Conservation (phyloP, 2,797 vertebrate genomes). For the Poeciliopsis turneri region DNA sequence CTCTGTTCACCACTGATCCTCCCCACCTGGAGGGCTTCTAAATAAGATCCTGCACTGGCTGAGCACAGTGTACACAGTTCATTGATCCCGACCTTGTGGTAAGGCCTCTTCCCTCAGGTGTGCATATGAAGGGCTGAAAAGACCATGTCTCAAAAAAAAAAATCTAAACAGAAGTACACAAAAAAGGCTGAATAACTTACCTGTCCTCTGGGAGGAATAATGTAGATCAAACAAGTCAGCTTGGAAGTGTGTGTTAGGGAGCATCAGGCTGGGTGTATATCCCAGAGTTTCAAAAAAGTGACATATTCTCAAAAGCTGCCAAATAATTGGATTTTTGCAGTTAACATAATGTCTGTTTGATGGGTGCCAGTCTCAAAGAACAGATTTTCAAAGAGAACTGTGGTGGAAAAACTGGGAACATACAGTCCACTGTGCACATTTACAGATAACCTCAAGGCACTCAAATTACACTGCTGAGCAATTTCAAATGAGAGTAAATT, state of each 20-base stretch:
- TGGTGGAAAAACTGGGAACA: slow-evolving; percentile 34
- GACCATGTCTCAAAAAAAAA: slow-evolving; percentile 37
- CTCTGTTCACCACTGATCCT: slow-evolving; percentile 66
- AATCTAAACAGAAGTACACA: slow-evolving; percentile 30
- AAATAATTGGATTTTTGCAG: slow-evolving; percentile 29
- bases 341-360: slow-evolving; percentile 56
- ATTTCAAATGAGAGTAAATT: not conserved
- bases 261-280: slow-evolving; percentile 14
- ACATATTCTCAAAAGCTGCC: slow-evolving; percentile 36
- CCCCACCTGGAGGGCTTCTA: slow-evolving; percentile 74
- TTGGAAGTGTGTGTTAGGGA: slow-evolving; percentile 23
- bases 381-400: slow-evolving; percentile 32
- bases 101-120: slow-evolving; percentile 65
- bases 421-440: slow-evolving; percentile 44
- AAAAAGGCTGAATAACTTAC: slow-evolving; percentile 46
- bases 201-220: slow-evolving; percentile 37
- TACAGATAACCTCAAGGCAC: slow-evolving; percentile 7
- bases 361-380: slow-evolving; percentile 48
- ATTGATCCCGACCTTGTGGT: slow-evolving; percentile 70
- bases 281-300: slow-evolving; percentile 35
- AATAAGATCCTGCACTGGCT: slow-evolving; percentile 72
- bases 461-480: slow-evolving; percentile 12
- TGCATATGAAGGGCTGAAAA: slow-evolving; percentile 63
- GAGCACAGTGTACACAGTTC: slow-evolving; percentile 69
- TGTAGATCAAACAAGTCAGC: slow-evolving; percentile 46